Conservation (phyloP, 64 coral and sea anemone species). For the Cladopsammia gracilis region DNA sequence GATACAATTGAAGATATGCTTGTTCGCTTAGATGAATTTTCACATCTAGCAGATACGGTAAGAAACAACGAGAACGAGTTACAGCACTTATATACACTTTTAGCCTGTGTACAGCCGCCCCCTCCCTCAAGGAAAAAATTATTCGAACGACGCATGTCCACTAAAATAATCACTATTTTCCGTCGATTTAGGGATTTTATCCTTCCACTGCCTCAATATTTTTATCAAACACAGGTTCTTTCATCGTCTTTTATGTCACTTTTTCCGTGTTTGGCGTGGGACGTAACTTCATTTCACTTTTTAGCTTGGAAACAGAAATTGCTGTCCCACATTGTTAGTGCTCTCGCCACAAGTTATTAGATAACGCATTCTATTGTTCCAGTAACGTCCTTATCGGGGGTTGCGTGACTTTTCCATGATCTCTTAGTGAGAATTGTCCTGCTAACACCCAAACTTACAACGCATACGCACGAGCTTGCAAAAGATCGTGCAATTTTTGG, state of each 20-base stretch:
- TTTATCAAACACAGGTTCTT: not conserved
- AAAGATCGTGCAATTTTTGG: conserved; percentile 99
- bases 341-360: not conserved
- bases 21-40: conserved; percentile 97
- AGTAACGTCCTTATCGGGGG: conserved; percentile 99
- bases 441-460: conserved; percentile 96
- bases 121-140: not conserved
- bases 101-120: too few relatives aligned
- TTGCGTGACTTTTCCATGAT: conserved; percentile 92
- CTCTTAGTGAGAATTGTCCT: conserved; percentile 88
- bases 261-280: not conserved
- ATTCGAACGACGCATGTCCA: conserved; percentile 16
- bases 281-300: not conserved
- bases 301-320: not conserved
- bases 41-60: conserved; percentile 96
- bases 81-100: not conserved
- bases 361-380: not conserved
- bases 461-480: conserved; percentile 80
- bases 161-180: not conserved
- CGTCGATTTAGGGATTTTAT: not conserved
- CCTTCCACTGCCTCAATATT: not conserved
- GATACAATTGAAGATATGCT: conserved; percentile 96
- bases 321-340: conserved; percentile 35
- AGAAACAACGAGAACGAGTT: not conserved
- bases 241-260: not conserved